phyloP scores from a whole-genome alignment of 2,888 invertebrate species.

The Oegoconia quadripuncta region DNA sequence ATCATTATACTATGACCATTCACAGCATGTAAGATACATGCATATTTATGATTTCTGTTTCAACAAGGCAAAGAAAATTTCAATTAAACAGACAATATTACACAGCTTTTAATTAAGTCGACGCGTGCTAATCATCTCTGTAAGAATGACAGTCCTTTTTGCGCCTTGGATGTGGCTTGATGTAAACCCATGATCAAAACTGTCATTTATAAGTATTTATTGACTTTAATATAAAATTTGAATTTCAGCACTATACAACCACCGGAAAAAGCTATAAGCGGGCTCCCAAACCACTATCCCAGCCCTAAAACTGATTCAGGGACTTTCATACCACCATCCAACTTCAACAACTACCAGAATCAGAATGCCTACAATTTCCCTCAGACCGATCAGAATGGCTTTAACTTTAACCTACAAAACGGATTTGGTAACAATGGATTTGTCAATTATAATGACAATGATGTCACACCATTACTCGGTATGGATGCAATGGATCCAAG shows the following conservation, averaged over 20 bases:
- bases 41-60: too few species aligned
- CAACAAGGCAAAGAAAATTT: too few species aligned
- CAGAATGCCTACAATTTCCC: conserved; percentile 55
- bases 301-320: conserved; percentile 50
- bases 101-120: too few species aligned
- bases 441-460: conserved; percentile 58
- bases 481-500: conserved; percentile 52
- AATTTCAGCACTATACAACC: conserved; percentile 54
- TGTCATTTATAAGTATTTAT: too few species aligned
- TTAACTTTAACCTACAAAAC: conserved; percentile 54
- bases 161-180: too few species aligned
- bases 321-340: conserved; percentile 46
- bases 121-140: too few species aligned
- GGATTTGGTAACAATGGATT: conserved; percentile 56
- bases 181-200: too few species aligned
- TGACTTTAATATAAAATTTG: too few species aligned
- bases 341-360: conserved; percentile 40
- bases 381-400: conserved; percentile 56
- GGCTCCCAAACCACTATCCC: conserved; percentile 45
- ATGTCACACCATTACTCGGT: conserved; percentile 48
- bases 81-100: too few species aligned
- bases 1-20: too few species aligned
- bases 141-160: too few species aligned
- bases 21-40: too few species aligned
- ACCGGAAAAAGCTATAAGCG: conserved; percentile 59